phyloP scores from a whole-genome alignment of 2,113 vertebrate species.

The Corythoichthys haematopterus region DNA sequence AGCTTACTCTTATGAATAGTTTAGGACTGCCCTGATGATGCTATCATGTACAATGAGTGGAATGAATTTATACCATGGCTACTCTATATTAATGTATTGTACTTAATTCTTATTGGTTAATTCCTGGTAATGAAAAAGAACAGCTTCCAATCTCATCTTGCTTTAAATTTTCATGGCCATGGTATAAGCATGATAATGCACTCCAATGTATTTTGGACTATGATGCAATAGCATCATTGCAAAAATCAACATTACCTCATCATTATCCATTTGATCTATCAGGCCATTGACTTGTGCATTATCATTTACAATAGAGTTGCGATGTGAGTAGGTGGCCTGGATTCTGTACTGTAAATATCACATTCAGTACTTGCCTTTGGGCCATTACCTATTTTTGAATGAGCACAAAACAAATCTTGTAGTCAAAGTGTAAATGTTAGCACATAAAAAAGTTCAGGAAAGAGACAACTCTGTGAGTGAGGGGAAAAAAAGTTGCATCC shows the following conservation, averaged over 20 bases:
- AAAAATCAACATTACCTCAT: constrained; percentile 3
- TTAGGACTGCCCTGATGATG: neutral
- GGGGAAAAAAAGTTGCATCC: neutral
- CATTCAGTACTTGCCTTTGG: constrained; percentile 11
- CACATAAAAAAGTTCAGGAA: constrained; percentile 1
- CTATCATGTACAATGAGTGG: constrained; percentile 10
- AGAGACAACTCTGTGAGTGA: neutral
- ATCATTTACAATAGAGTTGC: constrained; percentile 13
- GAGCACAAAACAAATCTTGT: constrained; percentile 10
- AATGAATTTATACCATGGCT: constrained; percentile 21
- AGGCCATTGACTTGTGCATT: constrained; percentile 8
- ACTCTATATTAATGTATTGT: neutral
- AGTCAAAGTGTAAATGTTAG: constrained; percentile 3
- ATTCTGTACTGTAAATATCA: constrained; percentile 18
- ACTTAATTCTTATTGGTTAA: constrained; percentile 3
- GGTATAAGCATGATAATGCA: constrained; percentile 33
- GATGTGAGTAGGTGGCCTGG: constrained; percentile 2
- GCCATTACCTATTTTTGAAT: constrained; percentile 8
- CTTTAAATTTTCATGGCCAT: constrained; percentile 14
- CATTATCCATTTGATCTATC: constrained; percentile 13
- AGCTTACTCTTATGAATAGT: neutral
- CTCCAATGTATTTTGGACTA: constrained; percentile 11
- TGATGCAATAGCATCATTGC: constrained; percentile 9
- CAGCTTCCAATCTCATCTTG: neutral
- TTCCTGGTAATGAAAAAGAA: neutral